Base-by-base conservation (phyloP, 2,888 invertebrate species). In the Dascillus cervinus region DNA sequence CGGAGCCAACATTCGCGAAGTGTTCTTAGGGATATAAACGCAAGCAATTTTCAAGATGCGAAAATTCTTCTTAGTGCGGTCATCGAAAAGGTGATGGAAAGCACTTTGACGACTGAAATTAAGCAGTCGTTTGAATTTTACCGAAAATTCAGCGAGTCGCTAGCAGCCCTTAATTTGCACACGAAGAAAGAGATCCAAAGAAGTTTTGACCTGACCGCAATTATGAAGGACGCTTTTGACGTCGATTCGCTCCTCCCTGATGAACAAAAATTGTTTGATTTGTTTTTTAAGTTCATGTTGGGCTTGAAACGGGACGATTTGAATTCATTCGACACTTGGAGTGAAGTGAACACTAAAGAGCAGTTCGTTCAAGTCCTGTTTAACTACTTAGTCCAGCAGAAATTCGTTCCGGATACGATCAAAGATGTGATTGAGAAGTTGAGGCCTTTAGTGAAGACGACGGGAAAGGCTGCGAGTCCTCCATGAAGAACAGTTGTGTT, bases 101-200 rank as follows among this genome's bases (percentile, higher is more conserved):
- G 32, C 24, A 11, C 26, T 4, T 8, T 34, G n/a, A 20, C 27
- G 1, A 8, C 4, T 4, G 26, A 26, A 5, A 25, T 33, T n/a
- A 29, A 11, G 10, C 31, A 40, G 5, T 40, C 44, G 6, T 32
- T 36, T 12, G 17, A 24, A 9, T 37, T 35, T 22, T 39, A 40
- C 12, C 26, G 28, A 3, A 29, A 36, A 6, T 31, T 29, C n/a
- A 20, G 26, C 4, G 34, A 39, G 10, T 31, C 22, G 11, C 22
- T 39, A n/a, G 24, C 20, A 10, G 17, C 29, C 4, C 17, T 45
- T 4, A 29, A 38, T 21, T 28, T 45, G 4, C 12, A 34, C 5
- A 40, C 38, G 1, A 39, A 25, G 12, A 49, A 43, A 11, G 43
- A 46, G 14, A 39, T 49, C 15, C 36, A 36, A 10, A 50, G 47